Conservation (phyloP, 2,888 invertebrate species). For the Caenorhabditis japonica region DNA sequence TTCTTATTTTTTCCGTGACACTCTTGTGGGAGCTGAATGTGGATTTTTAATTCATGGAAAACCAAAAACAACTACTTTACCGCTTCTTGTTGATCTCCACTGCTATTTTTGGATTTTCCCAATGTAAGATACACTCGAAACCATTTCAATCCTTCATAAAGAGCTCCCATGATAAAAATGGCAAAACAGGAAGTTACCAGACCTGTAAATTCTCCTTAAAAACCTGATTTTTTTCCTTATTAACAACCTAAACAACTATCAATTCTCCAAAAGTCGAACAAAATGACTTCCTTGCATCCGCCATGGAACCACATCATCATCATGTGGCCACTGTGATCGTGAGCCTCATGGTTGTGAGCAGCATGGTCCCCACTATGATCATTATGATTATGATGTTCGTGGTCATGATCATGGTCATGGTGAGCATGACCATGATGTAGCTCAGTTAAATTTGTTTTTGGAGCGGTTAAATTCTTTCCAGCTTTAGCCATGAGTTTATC, state of each 20-base stretch:
- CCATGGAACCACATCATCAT: slow-evolving; percentile 77
- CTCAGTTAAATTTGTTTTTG: no score
- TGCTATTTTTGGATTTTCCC: neutral
- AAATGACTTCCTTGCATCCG: slow-evolving; percentile 71
- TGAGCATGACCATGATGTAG: slow-evolving; percentile 9
- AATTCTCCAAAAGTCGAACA: slow-evolving; percentile 75
- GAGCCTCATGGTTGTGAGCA: neutral
- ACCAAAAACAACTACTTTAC: neutral
- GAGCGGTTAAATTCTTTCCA: neutral
- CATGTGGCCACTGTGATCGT: slow-evolving; percentile 38
- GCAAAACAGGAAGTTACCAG: slow-evolving; percentile 91
- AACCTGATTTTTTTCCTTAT: no score
- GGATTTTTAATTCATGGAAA: neutral
- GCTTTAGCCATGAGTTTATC: slow-evolving; percentile 9
- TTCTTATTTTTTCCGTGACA: slow-evolving; percentile 5
- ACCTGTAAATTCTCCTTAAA: slow-evolving; percentile 58
- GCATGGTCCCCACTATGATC: neutral
- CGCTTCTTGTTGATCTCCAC: slow-evolving; percentile 1
- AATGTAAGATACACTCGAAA: slow-evolving; percentile 10
- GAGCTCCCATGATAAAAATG: slow-evolving; percentile 90
- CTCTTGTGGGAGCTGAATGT: neutral
- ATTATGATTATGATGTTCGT: neutral
- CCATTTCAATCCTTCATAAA: slow-evolving; percentile 96
- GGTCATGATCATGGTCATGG: neutral
- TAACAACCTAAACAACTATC: slow-evolving; percentile 43